These are phyloP conservation scores for Harpagifer antarcticus DNA, from an alignment of 2,797 vertebrate species.

Conservation along the genomic window DNA sequence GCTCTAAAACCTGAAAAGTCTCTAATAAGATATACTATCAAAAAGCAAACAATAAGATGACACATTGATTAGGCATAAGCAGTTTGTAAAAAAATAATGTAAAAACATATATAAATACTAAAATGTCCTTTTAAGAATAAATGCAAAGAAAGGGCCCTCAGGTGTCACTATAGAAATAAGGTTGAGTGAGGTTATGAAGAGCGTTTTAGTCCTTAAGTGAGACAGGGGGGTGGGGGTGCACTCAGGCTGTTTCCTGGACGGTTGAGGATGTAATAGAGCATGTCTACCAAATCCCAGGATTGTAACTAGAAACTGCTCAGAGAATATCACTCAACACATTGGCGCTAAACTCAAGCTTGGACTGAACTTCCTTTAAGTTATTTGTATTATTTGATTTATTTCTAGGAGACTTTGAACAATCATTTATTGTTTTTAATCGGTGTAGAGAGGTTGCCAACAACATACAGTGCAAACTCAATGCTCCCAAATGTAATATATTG, in stretches of 20 bases:
- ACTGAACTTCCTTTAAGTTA: background rate
- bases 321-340: conserved; percentile 7
- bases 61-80: background rate
- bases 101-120: background rate
- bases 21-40: background rate
- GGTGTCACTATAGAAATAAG: background rate
- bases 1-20: background rate
- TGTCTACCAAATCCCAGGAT: conserved; percentile 25
- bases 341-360: background rate
- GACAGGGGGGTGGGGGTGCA: background rate
- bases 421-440: background rate
- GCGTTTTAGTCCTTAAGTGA: background rate
- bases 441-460: background rate
- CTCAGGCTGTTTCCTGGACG: conserved; percentile 20
- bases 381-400: conserved; percentile 8
- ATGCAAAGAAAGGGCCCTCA: background rate
- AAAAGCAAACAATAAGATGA: background rate
- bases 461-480: background rate
- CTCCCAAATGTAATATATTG: background rate
- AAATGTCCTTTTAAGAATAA: background rate
- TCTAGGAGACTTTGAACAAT: background rate
- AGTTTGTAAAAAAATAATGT: conserved; percentile 4
- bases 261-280: conserved; percentile 19
- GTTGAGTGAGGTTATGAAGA: conserved; percentile 5
- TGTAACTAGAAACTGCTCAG: conserved; percentile 2